Percentiles rank a stretch among this genome's conserved stretches.
Conservation (phyloP, 1,140 invertebrate species). For the Trachymyrmex septentrionalis region DNA sequence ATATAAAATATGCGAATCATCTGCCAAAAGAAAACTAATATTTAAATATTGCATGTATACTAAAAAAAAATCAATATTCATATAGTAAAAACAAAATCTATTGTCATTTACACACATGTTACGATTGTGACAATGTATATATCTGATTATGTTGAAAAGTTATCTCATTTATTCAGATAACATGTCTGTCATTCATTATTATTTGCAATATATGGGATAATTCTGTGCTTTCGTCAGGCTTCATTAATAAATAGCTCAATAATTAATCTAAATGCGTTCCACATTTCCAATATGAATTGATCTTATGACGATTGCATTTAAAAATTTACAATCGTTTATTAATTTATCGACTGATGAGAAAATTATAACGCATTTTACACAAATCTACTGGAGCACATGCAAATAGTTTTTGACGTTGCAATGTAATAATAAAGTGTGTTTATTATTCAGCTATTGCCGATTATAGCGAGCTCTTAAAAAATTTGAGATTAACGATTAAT, state of each 20-base stretch:
- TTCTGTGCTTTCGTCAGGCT: constrained; percentile 20
- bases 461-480: not conserved
- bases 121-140: constrained; percentile 6
- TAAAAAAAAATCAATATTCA: not conserved
- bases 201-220: constrained; percentile 20
- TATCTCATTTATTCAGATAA: constrained; percentile 39
- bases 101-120: not conserved
- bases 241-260: constrained; percentile 37
- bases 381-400: not conserved
- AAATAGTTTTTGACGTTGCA: not conserved
- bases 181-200: constrained; percentile 16
- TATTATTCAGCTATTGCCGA: not conserved
- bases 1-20: not conserved
- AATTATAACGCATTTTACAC: constrained; percentile 11
- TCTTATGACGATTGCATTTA: not conserved
- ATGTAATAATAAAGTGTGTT: not conserved
- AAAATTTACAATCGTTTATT: constrained; percentile 15
- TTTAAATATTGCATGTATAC: not conserved
- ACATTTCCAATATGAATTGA: not conserved
- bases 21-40: not conserved
- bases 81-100: not conserved
- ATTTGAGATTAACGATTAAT: not conserved
- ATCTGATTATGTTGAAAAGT: constrained; percentile 19
- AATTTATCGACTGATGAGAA: not conserved
- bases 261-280: constrained; percentile 45